These are phyloP conservation scores for Tragopan temminckii DNA, from an alignment of 2,797 vertebrate species.

Conservation along the genomic window DNA sequence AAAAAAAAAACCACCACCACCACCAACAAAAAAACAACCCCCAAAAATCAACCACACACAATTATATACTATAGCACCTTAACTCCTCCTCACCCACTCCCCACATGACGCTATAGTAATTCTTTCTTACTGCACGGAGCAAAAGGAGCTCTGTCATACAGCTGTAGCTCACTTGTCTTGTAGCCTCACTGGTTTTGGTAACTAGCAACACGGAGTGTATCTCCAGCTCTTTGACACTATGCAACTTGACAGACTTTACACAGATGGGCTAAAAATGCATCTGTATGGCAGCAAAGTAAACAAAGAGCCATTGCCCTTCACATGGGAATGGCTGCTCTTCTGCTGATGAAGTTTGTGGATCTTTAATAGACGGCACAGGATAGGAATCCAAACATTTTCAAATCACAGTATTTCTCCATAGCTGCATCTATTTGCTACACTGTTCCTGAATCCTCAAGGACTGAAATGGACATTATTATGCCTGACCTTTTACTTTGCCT, in stretches of 20 bases:
- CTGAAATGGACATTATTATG: neutral
- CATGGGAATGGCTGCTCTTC: neutral
- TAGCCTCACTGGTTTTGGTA: neutral
- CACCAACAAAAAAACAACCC: too few species aligned
- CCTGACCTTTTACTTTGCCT: constrained; percentile 44
- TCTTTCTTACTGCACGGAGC: constrained; percentile 44
- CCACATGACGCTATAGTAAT: neutral
- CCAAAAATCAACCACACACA: neutral
- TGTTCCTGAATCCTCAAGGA: neutral
- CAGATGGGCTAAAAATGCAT: constrained; percentile 23
- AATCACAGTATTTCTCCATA: neutral
- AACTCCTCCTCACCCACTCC: neutral
- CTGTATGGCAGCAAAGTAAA: constrained; percentile 7
- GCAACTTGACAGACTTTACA: neutral
- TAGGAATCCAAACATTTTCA: neutral
- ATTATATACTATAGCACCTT: neutral
- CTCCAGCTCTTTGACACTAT: constrained; percentile 11
- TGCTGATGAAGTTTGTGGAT: neutral
- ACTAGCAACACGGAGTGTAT: neutral
- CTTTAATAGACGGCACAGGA: neutral
- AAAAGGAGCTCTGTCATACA: constrained; percentile 18
- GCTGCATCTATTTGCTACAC: neutral
- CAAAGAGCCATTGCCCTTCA: neutral
- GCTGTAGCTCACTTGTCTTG: constrained; percentile 39
- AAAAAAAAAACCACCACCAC: neutral